These are phyloP conservation scores for Parazoanthus swiftii DNA, from an alignment of 92 coral and sea anemone genomes.

Conservation along the genomic window DNA sequence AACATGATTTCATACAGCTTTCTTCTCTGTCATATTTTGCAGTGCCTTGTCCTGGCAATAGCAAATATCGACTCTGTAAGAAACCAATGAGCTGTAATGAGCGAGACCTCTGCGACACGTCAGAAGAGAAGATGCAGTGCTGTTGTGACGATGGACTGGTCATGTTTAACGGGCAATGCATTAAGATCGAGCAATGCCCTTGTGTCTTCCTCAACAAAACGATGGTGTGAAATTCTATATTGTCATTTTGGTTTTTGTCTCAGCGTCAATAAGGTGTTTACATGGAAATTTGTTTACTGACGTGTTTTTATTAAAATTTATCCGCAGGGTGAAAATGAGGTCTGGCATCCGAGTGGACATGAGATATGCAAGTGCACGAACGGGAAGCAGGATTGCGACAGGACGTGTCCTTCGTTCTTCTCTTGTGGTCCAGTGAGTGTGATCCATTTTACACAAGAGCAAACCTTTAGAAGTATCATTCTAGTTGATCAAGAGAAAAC, in stretches of 20 bases:
- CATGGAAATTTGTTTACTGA: too few species aligned
- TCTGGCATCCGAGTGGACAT: conserved; percentile 64
- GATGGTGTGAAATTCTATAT: conserved; percentile 42
- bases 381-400: conserved; percentile 61
- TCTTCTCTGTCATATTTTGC: background rate
- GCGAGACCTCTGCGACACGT: conserved; percentile 60
- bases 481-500: background rate
- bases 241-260: too few species aligned
- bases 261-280: background rate
- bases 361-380: conserved; percentile 66
- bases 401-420: conserved; percentile 54
- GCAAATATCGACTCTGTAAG: conserved; percentile 56
- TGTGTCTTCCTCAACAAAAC: conserved; percentile 53
- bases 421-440: conserved; percentile 56
- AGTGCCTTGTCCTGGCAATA: conserved; percentile 62
- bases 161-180: conserved; percentile 49
- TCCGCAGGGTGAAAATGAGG: conserved; percentile 56
- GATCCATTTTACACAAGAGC: background rate
- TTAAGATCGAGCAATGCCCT: conserved; percentile 52
- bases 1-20: background rate
- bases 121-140: conserved; percentile 52
- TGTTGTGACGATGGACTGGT: conserved; percentile 65
- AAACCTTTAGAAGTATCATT: background rate
- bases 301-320: background rate
- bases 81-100: conserved; percentile 52